Percentiles rank a stretch among this genome's conserved stretches.
These are phyloP conservation scores for Mesorhabditis spiculigera DNA, from an alignment of 2,888 invertebrate genomes.

Conservation along the genomic window DNA sequence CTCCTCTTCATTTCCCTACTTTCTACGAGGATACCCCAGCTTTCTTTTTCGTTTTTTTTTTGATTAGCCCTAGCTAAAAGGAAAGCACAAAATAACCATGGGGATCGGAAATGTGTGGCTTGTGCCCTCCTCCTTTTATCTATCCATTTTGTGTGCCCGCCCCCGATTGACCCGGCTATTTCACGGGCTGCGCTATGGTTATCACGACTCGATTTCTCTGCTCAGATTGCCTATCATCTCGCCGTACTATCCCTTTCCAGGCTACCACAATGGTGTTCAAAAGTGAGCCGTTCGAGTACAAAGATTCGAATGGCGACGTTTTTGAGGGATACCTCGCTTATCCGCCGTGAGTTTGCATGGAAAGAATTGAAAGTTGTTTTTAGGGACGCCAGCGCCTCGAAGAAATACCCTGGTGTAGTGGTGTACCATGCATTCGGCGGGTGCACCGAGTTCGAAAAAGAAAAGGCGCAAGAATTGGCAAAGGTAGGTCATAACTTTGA, in stretches of 20 bases:
- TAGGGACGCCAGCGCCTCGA: background rate
- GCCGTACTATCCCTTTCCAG: background rate
- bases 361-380: constrained; percentile 12
- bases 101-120: too few relatives aligned
- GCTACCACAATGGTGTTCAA: constrained; percentile 12
- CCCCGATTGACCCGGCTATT: too few relatives aligned
- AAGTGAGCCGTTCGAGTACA: constrained; percentile 17
- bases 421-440: constrained; percentile 49
- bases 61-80: too few relatives aligned
- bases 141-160: too few relatives aligned
- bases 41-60: too few relatives aligned
- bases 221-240: too few relatives aligned
- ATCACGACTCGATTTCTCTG: too few relatives aligned
- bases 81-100: too few relatives aligned
- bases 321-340: constrained; percentile 30
- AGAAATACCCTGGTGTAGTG: constrained; percentile 35
- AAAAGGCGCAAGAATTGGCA: constrained; percentile 36
- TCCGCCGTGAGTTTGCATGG: constrained; percentile 22
- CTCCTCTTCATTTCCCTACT: too few relatives aligned
- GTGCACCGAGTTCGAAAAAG: constrained; percentile 40
- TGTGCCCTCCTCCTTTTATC: too few relatives aligned
- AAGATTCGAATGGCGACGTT: constrained; percentile 18
- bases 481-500: constrained; percentile 16
- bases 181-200: too few relatives aligned
- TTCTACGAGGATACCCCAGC: too few relatives aligned